Conservation (phyloP, 2,797 vertebrate genomes). For the Craterocephalus amniculus region DNA sequence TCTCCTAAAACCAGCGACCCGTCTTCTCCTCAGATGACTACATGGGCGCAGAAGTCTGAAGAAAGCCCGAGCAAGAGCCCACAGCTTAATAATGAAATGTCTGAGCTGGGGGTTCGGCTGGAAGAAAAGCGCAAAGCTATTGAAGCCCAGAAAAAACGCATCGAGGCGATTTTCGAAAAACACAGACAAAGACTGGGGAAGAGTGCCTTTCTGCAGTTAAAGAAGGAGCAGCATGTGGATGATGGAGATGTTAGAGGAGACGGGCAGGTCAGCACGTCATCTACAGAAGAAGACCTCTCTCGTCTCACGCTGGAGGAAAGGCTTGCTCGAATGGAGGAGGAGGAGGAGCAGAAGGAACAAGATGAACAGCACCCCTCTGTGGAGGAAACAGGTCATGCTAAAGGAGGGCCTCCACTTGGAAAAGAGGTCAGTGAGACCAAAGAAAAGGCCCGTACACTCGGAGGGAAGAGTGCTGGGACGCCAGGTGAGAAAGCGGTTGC, state of each 20-base stretch:
- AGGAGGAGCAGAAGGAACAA: conserved; percentile 69
- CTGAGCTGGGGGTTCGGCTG: conserved; percentile 87
- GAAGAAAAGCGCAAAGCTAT: conserved; percentile 93
- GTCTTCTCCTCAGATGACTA: conserved; percentile 63
- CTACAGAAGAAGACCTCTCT: conserved; percentile 76
- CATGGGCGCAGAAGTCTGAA: conserved; percentile 79
- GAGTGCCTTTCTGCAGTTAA: conserved; percentile 90
- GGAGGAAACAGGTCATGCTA: conserved; percentile 57
- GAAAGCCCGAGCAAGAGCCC: conserved; percentile 83
- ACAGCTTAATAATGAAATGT: conserved; percentile 89
- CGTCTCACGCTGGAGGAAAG: conserved; percentile 80
- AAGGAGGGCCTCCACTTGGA: conserved; percentile 42
- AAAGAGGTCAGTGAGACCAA: conserved; percentile 79
- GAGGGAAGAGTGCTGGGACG: conserved; percentile 60
- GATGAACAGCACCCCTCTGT: conserved; percentile 45
- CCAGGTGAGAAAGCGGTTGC: conserved; percentile 78
- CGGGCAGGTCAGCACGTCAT: conserved; percentile 62
- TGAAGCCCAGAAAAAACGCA: conserved; percentile 94
- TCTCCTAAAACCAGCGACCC: conserved; percentile 64
- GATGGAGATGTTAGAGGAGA: conserved; percentile 47
- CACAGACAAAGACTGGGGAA: conserved; percentile 92
- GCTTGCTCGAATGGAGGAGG: conserved; percentile 77
- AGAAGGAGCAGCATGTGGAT: conserved; percentile 82
- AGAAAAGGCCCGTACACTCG: conserved; percentile 63
- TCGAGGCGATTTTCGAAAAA: conserved; percentile 94